These are phyloP conservation scores for Diglossa cyanea DNA, from an alignment of 2,797 vertebrate species.

Conservation along the genomic window DNA sequence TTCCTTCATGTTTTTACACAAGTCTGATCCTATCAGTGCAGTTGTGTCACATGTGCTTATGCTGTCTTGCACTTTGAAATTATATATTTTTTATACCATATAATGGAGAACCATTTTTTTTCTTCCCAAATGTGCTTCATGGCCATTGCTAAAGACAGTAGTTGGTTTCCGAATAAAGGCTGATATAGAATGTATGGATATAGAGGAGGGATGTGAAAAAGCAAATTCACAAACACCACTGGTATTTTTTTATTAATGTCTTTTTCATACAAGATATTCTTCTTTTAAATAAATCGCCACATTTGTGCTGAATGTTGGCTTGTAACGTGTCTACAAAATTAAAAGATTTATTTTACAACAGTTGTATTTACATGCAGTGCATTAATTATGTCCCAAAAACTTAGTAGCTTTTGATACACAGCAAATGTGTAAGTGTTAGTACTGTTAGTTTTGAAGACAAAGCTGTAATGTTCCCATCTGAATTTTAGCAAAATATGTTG, in stretches of 20 bases:
- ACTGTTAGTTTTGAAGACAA: conserved; percentile 3
- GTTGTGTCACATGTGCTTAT: background rate
- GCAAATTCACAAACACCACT: background rate
- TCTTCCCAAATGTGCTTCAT: background rate
- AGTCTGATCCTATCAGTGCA: background rate
- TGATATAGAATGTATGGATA: background rate
- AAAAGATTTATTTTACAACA: background rate
- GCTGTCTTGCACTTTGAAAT: background rate
- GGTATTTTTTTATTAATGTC: background rate
- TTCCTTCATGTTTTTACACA: background rate
- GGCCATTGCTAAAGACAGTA: background rate
- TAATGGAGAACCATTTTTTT: background rate
- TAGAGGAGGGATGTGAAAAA: background rate
- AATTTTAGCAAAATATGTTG: background rate
- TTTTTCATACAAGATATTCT: background rate
- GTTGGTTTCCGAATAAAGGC: background rate
- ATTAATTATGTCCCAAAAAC: background rate
- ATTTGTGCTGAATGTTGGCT: background rate
- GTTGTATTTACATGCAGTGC: background rate
- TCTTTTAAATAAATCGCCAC: background rate
- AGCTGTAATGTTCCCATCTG: background rate
- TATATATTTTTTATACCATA: fast-evolving
- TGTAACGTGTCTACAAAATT: background rate
- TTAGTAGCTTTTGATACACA: background rate
- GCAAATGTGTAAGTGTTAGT: background rate